Percentiles rank a stretch among this genome's conserved stretches.
Evolutionary conservation across 2,113 vertebrate species (phyloP).

Genomic region (Alexandromys fortis): DNA sequence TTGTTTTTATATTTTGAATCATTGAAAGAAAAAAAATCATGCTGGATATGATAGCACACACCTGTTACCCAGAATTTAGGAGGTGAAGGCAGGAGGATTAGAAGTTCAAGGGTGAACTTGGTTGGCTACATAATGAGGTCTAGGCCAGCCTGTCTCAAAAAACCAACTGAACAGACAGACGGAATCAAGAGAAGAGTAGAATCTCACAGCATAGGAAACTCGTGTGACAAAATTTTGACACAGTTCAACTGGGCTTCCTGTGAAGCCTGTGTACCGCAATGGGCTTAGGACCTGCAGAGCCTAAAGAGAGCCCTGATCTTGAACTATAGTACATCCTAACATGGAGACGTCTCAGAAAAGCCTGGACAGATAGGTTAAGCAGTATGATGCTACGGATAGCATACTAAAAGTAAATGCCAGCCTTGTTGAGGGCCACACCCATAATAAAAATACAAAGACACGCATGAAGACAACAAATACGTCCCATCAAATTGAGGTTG

Average conservation of each 20-base stretch:
- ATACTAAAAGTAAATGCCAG: slow-evolving; percentile 26
- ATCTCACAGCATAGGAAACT: neutral
- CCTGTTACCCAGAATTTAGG: neutral
- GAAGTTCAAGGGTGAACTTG: neutral
- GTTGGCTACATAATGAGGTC: neutral
- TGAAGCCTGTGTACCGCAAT: neutral
- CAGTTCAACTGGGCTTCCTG: neutral
- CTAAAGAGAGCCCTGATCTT: neutral
- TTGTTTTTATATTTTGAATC: neutral
- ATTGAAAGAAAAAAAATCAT: neutral
- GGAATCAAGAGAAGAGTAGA: neutral
- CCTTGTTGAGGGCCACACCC: slow-evolving; percentile 1
- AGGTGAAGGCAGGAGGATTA: neutral
- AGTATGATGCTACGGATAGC: neutral
- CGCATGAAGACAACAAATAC: neutral
- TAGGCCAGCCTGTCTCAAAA: neutral
- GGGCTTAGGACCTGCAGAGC: neutral
- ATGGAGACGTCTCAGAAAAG: slow-evolving; percentile 35
- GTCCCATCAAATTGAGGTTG: neutral
- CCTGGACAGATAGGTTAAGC: neutral
- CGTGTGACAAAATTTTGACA: neutral
- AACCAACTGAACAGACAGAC: neutral
- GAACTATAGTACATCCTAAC: neutral
- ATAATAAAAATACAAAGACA: neutral
- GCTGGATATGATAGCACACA: neutral